Base-by-base conservation (phyloP, 2,113 vertebrate species). In the Barnardius zonarius region DNA sequence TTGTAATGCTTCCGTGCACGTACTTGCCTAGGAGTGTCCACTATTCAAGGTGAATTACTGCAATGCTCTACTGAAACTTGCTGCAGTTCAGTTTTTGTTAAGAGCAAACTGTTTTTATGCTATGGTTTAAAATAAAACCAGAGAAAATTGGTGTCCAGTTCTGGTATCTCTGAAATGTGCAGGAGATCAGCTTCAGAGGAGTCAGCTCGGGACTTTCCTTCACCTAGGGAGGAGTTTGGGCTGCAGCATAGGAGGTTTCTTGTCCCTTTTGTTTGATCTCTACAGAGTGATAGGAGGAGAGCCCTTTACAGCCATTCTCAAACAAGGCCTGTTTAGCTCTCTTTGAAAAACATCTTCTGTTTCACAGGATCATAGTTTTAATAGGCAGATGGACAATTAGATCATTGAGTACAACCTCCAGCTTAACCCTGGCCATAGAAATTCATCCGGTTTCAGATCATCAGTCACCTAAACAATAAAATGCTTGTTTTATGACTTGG, bases 1-100 rank as follows among this genome's bases (percentile, higher is more conserved):
- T 72, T 28, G 12, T 46, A 66, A 4, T 31, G 17, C 10, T 27
- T 67, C 24, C 44, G 41, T 12, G 17, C 59, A 35, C 0, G 0
- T 55, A 55, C 61, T 44, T 63, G 28, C n/a, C 22, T 24, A 11
- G 75, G 16, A 62, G n/a, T 33, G 27, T 68, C 55, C 7, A 13
- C 8, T 24, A 4, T 27, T 14, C 20, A 11, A 48, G 54, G 67
- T 33, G 17, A 64, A n/a, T 82, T 41, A 77, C 46, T 69, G 51
- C 52, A 69, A 30, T 30, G 66, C 61, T 69, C 9, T 39, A 31
- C 41, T 94, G 78, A 39, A 49, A 31, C 17, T 62, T 20, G 11
- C 3, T 44, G n/a, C 22, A 77, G 2, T 66, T 44, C 35, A 14
- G 0, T 3, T 37, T 86, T 73, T 19, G 14, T 8, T 64, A 44